Evolutionary conservation across 2,113 vertebrate genomes (phyloP).

Genomic region (Pheucticus melanocephalus): DNA sequence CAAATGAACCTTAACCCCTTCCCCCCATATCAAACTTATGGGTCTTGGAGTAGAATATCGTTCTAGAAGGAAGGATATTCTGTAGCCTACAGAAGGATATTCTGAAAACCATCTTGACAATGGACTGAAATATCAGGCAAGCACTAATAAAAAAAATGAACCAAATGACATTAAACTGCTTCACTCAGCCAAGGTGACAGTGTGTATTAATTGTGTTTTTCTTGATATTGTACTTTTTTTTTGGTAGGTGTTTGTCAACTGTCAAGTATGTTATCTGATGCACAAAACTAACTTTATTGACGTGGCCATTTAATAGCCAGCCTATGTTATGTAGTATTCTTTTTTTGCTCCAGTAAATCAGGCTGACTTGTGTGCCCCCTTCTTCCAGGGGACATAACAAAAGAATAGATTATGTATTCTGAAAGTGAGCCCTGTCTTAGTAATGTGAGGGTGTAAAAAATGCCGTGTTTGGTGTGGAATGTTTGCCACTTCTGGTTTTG

Average conservation of each 20-base stretch:
- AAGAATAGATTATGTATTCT: background rate
- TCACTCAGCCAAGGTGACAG: background rate
- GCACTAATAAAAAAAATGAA: background rate
- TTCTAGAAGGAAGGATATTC: too few relatives aligned
- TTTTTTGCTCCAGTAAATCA: background rate
- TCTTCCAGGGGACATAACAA: accelerated
- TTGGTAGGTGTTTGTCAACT: background rate
- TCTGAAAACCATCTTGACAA: background rate
- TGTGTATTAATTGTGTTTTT: background rate
- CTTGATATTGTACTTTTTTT: background rate
- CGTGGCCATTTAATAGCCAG: background rate
- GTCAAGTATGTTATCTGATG: background rate
- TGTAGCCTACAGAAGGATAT: background rate
- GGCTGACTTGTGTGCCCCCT: background rate
- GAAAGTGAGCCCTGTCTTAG: background rate
- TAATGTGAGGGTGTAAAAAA: background rate
- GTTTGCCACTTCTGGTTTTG: background rate
- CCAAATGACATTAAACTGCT: background rate
- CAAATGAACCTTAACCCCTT: background rate
- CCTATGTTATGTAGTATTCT: background rate
- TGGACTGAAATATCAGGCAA: background rate
- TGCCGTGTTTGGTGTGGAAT: too few relatives aligned
- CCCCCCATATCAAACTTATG: accelerated
- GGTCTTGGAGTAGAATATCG: background rate
- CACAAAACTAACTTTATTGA: background rate